Percentiles rank a stretch among this genome's conserved stretches.
phyloP scores from a whole-genome alignment of 2,113 vertebrate species.

The Mesembrinibis cayennensis region DNA sequence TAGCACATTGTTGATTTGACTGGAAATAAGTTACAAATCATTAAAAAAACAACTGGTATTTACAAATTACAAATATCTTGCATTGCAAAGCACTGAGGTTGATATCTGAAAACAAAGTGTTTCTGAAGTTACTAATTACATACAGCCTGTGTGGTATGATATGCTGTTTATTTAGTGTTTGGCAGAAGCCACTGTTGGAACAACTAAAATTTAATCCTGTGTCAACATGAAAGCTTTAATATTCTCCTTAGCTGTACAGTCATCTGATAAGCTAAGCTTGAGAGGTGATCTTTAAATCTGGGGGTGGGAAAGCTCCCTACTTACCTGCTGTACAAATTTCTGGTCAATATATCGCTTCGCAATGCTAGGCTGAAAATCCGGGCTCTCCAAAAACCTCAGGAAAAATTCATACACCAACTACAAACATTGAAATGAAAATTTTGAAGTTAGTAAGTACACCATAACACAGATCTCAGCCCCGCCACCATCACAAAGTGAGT shows the following conservation, averaged over 20 bases:
- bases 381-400: constrained; percentile 95
- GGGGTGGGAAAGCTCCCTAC: not conserved
- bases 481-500: not conserved
- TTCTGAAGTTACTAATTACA: not conserved
- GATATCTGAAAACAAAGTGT: not conserved
- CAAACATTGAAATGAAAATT: constrained; percentile 19
- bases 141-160: not conserved
- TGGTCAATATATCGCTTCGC: constrained; percentile 96
- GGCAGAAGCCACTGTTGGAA: not conserved
- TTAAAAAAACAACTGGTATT: not conserved
- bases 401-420: constrained; percentile 99
- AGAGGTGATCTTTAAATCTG: not conserved
- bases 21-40: not conserved
- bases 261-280: not conserved
- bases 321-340: constrained; percentile 98
- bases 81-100: not conserved
- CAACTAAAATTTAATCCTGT: not conserved
- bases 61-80: not conserved
- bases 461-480: not conserved
- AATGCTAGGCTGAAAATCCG: constrained; percentile 95
- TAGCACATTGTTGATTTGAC: not conserved
- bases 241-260: not conserved
- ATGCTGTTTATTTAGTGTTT: not conserved
- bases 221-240: not conserved
- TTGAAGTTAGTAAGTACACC: not conserved